Percentiles rank a stretch among this genome's conserved stretches.
These are phyloP conservation scores for Salvator merianae DNA, from an alignment of 2,113 vertebrate genomes.

Conservation along the genomic window DNA sequence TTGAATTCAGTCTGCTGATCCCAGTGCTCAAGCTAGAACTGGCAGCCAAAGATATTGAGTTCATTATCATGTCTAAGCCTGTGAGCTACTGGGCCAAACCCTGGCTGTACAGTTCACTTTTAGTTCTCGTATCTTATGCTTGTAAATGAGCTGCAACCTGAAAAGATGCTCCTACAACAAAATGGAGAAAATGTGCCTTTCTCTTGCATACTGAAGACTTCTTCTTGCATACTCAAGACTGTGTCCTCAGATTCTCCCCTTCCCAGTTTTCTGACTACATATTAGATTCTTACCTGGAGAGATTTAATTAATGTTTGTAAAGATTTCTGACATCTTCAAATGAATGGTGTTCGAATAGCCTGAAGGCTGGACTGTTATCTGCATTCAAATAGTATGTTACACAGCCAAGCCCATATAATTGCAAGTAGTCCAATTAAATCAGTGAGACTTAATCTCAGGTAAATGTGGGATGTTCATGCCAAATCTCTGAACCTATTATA, in stretches of 20 bases:
- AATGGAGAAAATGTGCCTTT: background rate
- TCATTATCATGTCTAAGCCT: background rate
- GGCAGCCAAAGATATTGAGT: conserved; percentile 8
- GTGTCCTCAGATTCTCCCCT: background rate
- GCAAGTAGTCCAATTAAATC: conserved; percentile 12
- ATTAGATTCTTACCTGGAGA: conserved; percentile 1
- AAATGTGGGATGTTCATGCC: conserved; percentile 10
- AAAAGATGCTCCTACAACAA: background rate
- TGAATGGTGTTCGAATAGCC: conserved; percentile 10
- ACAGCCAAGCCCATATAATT: background rate
- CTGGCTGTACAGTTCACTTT: background rate
- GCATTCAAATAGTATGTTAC: conserved; percentile 8
- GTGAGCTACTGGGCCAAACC: background rate
- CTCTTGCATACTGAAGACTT: background rate
- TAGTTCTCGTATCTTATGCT: background rate
- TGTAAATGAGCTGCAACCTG: background rate
- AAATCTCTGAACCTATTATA: background rate
- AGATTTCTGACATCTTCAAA: conserved; percentile 31
- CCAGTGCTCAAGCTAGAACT: conserved; percentile 17
- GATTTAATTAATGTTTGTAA: conserved; percentile 21
- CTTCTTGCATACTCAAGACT: background rate
- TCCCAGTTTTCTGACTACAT: background rate
- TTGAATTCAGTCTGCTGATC: conserved; percentile 17
- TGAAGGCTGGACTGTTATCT: background rate
- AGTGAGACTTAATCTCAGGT: conserved; percentile 13